Evolutionary conservation across 2,888 invertebrate species (phyloP), one percentile per base, ranked within the genome.

Genomic region (Pollenia griseotomentosa): DNA sequence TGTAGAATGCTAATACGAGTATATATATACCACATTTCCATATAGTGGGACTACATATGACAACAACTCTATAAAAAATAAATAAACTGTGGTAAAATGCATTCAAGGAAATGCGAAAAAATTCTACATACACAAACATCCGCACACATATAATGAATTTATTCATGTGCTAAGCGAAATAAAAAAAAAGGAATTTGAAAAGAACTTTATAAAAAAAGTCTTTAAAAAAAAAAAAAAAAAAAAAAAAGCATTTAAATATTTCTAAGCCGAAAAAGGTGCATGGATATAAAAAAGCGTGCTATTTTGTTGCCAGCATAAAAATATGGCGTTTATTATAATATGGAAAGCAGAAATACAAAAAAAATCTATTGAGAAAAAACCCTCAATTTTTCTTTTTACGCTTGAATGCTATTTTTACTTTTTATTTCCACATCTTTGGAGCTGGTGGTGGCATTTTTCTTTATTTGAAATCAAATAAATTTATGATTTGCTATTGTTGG

Each of bases 391-490:
- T 42, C 9, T 55, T 78, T 68, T 78, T 59, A 70, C 19, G 44
- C 79, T 53, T 40, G 68, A 80, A 44, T 61, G 53, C 7, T 11
- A 51, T 80, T 48, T 70, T 59, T 46, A 19, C 14, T 59, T 79
- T 59, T 79, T 65, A 65, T 53, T 46, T 71, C 48, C 70, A n/a
- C 51, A 51, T 42, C 53, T 55, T n/a, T 55, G 10, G 3, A 65
- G 23, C 23, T 78, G 66, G 11, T 40, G 51, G 3, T 65, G 53
- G n/a, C 46, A 16, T 40, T 42, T 65, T 79, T 42, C 42, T 61
- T 16, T 70, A 70, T 33, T 51, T 59, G n/a, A 51, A 79, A 61
- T 70, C 51, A 70, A 70, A 79, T 61, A 79, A 51, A 70, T 33
- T 33, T 70, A 51, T 61, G 61, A 79, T 79, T 79, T 59, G 59